Evolutionary conservation across 2,797 vertebrate genomes (phyloP).

Genomic region (Falco peregrinus): DNA sequence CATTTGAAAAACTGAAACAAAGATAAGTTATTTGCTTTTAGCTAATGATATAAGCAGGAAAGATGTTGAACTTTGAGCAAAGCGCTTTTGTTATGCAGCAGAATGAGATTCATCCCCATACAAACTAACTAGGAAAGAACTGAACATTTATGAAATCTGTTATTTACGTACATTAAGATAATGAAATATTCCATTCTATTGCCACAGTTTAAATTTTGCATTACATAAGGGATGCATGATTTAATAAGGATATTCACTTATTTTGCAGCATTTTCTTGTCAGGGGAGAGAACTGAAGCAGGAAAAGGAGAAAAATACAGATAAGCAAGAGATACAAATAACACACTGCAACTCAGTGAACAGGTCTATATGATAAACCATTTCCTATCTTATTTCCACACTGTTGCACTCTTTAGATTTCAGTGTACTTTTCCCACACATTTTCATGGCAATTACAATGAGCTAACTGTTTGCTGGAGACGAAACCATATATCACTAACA

Average conservation of each 20-base stretch:
- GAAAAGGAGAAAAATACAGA: background rate
- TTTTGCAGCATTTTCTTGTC: background rate
- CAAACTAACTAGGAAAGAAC: background rate
- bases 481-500: background rate
- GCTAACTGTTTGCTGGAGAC: background rate
- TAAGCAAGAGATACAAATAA: background rate
- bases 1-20: background rate
- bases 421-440: background rate
- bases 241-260: background rate
- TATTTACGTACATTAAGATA: background rate
- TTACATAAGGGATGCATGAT: background rate
- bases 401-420: background rate
- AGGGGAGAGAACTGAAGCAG: background rate
- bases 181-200: background rate
- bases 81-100: background rate
- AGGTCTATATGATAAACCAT: background rate
- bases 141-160: background rate
- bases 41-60: background rate
- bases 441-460: background rate
- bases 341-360: background rate
- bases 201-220: background rate
- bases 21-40: background rate
- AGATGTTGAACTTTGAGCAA: background rate
- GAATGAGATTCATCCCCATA: background rate
- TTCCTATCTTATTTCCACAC: background rate